These are phyloP conservation scores for Malacoctenus gilli DNA, from an alignment of 2,797 vertebrate species.

Conservation along the genomic window DNA sequence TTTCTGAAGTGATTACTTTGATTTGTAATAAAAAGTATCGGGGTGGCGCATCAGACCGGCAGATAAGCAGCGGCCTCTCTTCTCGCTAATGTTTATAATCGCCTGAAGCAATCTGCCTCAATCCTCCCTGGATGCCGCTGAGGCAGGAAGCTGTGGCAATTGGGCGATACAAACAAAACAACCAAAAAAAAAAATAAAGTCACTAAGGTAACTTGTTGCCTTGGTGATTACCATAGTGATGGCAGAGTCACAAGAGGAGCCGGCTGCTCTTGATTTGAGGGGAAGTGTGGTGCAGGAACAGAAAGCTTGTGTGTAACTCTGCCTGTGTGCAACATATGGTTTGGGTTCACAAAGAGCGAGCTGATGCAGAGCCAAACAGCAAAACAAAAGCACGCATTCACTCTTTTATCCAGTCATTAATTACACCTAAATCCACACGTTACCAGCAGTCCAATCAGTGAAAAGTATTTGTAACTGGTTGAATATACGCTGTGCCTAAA, in stretches of 20 bases:
- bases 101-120: conserved; percentile 50
- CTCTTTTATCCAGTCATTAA: no score
- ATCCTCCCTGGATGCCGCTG: conserved; percentile 56
- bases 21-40: conserved; percentile 45
- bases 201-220: conserved; percentile 69
- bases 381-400: conserved; percentile 24
- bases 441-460: no score
- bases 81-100: conserved; percentile 35
- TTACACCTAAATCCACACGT: no score
- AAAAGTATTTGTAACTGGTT: no score
- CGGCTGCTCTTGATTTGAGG: conserved; percentile 27
- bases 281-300: conserved; percentile 18
- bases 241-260: conserved; percentile 28
- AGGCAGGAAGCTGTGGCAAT: conserved; percentile 40
- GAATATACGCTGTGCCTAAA: no score
- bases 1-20: conserved; percentile 57
- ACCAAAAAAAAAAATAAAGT: conserved; percentile 53
- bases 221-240: conserved; percentile 67
- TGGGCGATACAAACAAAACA: conserved; percentile 35
- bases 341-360: conserved; percentile 49
- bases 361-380: conserved; percentile 35
- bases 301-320: conserved; percentile 20
- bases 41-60: conserved; percentile 30
- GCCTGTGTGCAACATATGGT: conserved; percentile 15
- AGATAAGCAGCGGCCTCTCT: conserved; percentile 4